A percentile compares a stretch with the other conserved stretches of the same genome.
phyloP scores from a whole-genome alignment of 1,140 invertebrate genomes.

The Araneus ventricosus region DNA sequence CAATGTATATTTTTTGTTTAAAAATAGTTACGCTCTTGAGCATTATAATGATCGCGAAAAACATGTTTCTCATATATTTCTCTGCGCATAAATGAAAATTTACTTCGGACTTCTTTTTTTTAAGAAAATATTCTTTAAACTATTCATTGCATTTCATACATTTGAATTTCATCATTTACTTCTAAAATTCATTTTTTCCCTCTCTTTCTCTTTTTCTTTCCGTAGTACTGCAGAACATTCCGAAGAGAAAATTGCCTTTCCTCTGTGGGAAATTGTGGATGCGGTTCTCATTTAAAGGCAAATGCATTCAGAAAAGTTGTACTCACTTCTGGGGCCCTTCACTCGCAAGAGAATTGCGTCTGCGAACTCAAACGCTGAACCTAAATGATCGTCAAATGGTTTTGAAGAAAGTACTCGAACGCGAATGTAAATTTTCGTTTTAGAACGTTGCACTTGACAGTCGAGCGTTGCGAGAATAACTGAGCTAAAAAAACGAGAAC shows the following conservation, averaged over 20 bases:
- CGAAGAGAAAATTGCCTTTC: neutral
- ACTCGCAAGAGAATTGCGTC: neutral
- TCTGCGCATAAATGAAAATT: neutral
- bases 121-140: neutral
- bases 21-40: neutral
- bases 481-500: neutral
- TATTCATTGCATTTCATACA: neutral
- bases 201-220: too few species aligned
- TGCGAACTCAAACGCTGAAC: too few species aligned
- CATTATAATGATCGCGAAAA: neutral
- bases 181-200: neutral
- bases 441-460: neutral
- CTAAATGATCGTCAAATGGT: neutral
- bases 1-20: neutral
- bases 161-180: slow-evolving; percentile 8
- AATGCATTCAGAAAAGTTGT: neutral
- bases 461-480: neutral
- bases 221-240: neutral
- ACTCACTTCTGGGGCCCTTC: neutral
- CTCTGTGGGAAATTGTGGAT: neutral
- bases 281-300: neutral
- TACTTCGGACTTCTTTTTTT: neutral
- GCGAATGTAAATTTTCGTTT: neutral
- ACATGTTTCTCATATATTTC: neutral
- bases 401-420: neutral